A percentile compares a stretch with the other conserved stretches of the same genome.
phyloP scores from a whole-genome alignment of 2,888 invertebrate genomes.

The Sisyra terminalis region DNA sequence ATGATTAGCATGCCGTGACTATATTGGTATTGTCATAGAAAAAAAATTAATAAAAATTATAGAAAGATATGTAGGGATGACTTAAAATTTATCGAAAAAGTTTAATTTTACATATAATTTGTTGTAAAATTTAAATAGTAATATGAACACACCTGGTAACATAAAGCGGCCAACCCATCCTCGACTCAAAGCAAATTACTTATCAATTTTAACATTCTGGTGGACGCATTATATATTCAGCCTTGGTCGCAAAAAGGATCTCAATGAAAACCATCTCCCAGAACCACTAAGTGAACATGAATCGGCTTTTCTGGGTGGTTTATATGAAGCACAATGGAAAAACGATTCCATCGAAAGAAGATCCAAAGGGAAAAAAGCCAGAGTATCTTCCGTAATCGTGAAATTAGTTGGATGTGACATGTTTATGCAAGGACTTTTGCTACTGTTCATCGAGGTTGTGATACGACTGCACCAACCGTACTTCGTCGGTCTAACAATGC shows the following conservation, averaged over 20 bases:
- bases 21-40: too few relatives aligned
- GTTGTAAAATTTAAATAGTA: too few relatives aligned
- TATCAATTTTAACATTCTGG: conserved; percentile 20
- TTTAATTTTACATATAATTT: too few relatives aligned
- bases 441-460: conserved; percentile 33
- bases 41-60: too few relatives aligned
- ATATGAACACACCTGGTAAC: too few relatives aligned
- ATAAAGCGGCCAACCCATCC: too few relatives aligned
- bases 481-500: conserved; percentile 31
- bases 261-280: conserved; percentile 38
- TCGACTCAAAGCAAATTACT: conserved; percentile 15
- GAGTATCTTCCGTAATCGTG: conserved; percentile 37
- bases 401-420: conserved; percentile 38
- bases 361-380: conserved; percentile 25
- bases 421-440: conserved; percentile 35
- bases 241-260: conserved; percentile 18
- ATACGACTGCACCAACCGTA: conserved; percentile 36
- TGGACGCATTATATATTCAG: conserved; percentile 20
- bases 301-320: conserved; percentile 39
- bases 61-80: too few relatives aligned
- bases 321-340: conserved; percentile 39
- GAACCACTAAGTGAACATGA: conserved; percentile 44
- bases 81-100: too few relatives aligned
- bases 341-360: neutral
- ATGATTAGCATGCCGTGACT: too few relatives aligned